Conservation (phyloP, 2,113 vertebrate species). For the Enhydra lutris region DNA sequence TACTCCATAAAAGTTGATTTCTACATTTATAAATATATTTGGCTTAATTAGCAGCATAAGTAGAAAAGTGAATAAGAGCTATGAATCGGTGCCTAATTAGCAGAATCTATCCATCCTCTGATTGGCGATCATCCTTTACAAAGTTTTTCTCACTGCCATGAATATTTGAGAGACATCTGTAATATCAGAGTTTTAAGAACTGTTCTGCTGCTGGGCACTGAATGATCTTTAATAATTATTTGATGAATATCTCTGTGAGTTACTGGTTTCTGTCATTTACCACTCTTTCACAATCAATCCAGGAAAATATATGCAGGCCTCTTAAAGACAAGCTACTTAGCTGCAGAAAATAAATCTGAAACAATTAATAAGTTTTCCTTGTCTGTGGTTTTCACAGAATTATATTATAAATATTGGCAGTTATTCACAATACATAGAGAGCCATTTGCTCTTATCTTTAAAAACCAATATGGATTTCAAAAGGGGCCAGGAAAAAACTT, state of each 20-base stretch:
- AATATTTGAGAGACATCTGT: background rate
- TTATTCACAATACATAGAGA: background rate
- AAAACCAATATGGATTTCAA: background rate
- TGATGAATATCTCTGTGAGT: constrained; percentile 12
- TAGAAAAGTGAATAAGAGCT: background rate
- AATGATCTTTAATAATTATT: constrained; percentile 37
- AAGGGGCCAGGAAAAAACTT: background rate
- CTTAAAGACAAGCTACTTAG: background rate
- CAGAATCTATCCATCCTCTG: background rate
- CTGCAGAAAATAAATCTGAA: constrained; percentile 36
- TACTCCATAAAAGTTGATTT: constrained; percentile 32
- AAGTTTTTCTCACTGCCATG: background rate
- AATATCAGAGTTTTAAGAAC: background rate
- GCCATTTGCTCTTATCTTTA: background rate
- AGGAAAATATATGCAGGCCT: background rate
- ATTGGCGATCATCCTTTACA: background rate
- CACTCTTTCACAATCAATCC: constrained; percentile 9
- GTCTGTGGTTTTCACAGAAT: background rate
- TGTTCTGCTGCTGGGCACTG: background rate
- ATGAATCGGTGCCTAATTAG: constrained; percentile 14
- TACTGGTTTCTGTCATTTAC: constrained; percentile 20
- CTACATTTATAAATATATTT: constrained; percentile 40
- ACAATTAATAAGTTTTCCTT: constrained; percentile 14
- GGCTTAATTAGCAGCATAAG: constrained; percentile 36
- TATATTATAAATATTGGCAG: background rate